These are phyloP conservation scores for Ceratitis capitata DNA, from an alignment of 1,140 invertebrate genomes.

Conservation along the genomic window DNA sequence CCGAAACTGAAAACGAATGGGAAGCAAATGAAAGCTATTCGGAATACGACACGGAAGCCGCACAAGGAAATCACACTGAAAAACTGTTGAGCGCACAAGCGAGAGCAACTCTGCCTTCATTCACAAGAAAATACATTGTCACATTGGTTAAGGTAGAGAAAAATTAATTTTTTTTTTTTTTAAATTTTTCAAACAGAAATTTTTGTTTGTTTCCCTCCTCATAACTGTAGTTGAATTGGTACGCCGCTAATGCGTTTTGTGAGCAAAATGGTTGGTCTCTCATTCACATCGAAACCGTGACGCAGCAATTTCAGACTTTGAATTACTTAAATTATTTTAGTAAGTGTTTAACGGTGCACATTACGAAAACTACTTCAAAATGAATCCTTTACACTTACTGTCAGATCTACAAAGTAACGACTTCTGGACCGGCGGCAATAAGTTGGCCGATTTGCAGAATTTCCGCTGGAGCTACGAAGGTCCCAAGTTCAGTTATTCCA, in stretches of 20 bases:
- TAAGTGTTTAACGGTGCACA: neutral
- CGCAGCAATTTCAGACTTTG: neutral
- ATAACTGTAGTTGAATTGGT: neutral
- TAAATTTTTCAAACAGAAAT: neutral
- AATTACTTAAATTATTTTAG: conserved; percentile 5
- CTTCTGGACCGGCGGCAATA: neutral
- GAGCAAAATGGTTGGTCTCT: neutral
- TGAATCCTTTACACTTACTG: neutral
- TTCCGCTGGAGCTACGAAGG: neutral
- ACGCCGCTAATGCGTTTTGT: neutral
- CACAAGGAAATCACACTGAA: too few species aligned
- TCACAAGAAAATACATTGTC: neutral
- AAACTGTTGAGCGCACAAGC: too few species aligned
- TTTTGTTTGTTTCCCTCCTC: too few species aligned
- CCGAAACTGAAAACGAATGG: too few species aligned
- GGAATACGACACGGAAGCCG: too few species aligned
- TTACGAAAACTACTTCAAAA: neutral
- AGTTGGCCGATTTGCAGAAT: neutral
- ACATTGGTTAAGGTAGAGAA: neutral
- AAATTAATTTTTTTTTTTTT: neutral
- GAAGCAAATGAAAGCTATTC: too few species aligned
- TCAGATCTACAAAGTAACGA: neutral
- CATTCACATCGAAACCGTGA: neutral
- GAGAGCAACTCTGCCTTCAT: neutral
- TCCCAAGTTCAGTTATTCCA: neutral